phyloP scores from a whole-genome alignment of 2,888 invertebrate species.

The Eupithecia subfuscata region DNA sequence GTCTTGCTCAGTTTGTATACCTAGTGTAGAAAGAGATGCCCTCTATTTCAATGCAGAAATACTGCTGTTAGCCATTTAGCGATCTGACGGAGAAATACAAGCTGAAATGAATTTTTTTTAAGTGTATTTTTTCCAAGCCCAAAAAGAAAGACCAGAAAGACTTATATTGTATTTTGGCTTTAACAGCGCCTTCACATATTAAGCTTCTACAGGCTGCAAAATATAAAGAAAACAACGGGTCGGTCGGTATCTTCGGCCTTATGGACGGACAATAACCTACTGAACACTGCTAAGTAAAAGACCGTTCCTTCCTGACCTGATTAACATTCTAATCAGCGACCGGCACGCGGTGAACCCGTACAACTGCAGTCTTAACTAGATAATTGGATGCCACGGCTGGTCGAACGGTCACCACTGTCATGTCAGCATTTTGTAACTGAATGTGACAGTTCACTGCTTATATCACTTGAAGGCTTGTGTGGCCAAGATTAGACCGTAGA shows the following conservation, averaged over 20 bases:
- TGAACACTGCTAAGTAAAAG: background rate
- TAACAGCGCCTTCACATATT: too few relatives aligned
- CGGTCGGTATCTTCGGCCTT: too few relatives aligned
- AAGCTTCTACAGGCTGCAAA: background rate
- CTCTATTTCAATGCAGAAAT: too few relatives aligned
- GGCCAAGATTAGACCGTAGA: background rate
- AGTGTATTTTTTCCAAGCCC: too few relatives aligned
- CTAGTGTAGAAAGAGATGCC: too few relatives aligned
- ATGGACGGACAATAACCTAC: background rate
- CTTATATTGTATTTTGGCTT: too few relatives aligned
- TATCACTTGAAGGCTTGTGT: background rate
- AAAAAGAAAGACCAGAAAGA: too few relatives aligned
- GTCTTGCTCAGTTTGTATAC: too few relatives aligned
- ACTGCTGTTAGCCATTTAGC: too few relatives aligned
- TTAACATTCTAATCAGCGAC: conserved; percentile 9
- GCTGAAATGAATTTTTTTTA: too few relatives aligned
- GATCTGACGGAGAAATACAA: too few relatives aligned
- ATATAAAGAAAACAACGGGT: background rate
- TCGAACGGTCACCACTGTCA: conserved; percentile 15
- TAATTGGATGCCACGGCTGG: conserved; percentile 17
- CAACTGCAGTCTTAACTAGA: conserved; percentile 28
- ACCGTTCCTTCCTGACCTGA: background rate
- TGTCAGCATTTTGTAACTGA: conserved; percentile 9
- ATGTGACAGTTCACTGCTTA: background rate
- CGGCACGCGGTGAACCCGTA: conserved; percentile 30